These are phyloP conservation scores for Amphipoea lucens DNA, from an alignment of 2,888 invertebrate genomes.

Conservation along the genomic window DNA sequence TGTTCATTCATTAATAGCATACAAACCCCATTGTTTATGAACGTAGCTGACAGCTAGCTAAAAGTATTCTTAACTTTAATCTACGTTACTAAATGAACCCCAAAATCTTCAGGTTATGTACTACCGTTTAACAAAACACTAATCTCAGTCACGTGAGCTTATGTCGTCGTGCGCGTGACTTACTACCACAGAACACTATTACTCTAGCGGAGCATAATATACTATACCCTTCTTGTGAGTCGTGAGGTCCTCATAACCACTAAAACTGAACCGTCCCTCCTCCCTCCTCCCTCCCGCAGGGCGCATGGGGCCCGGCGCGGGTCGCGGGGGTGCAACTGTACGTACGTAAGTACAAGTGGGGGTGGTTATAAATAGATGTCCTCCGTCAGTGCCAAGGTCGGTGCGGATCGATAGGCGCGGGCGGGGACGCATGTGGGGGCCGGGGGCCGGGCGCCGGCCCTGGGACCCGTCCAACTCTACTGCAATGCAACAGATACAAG, in stretches of 20 bases:
- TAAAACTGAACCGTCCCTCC: background rate
- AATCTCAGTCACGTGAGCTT: conserved; percentile 15
- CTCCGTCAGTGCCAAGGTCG: conserved; percentile 86
- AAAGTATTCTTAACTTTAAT: background rate
- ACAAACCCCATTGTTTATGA: background rate
- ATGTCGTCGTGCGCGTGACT: conserved; percentile 18
- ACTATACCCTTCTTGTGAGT: conserved; percentile 25
- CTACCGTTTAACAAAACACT: conserved; percentile 21
- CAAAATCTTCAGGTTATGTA: background rate
- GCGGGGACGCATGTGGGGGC: background rate
- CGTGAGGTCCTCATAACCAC: conserved; percentile 36
- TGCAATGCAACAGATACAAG: background rate
- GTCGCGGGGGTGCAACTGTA: conserved; percentile 34
- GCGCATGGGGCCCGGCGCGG: background rate
- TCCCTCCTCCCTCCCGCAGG: background rate
- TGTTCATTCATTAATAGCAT: background rate
- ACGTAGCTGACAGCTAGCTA: background rate
- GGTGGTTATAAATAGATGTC: conserved; percentile 79
- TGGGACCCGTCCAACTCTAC: background rate
- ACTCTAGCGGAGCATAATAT: background rate
- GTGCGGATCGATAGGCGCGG: conserved; percentile 71
- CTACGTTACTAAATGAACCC: background rate
- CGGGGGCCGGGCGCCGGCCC: background rate
- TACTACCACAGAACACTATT: too few species aligned
- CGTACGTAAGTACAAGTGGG: conserved; percentile 33